These are phyloP conservation scores for Spermophilus dauricus DNA, from an alignment of 2,113 vertebrate species.

Conservation along the genomic window DNA sequence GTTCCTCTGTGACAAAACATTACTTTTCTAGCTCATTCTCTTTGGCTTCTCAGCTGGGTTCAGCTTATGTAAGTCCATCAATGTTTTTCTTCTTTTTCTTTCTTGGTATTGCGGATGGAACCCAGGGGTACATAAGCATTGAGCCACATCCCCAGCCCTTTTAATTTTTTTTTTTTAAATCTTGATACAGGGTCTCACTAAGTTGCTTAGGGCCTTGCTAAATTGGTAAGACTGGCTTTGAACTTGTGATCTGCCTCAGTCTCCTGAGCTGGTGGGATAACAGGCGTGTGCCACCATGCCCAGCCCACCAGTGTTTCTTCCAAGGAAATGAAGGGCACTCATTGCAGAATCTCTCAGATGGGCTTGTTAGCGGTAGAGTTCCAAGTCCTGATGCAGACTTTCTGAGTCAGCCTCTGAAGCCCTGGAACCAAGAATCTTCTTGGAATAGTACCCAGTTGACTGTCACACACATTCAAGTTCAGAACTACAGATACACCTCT, in stretches of 20 bases:
- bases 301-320: neutral
- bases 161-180: no score
- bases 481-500: neutral
- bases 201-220: no score
- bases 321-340: neutral
- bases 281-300: no score
- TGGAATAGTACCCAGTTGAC: neutral
- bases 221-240: no score
- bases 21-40: neutral
- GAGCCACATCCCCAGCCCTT: no score
- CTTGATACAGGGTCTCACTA: no score
- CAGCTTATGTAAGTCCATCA: neutral
- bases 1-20: neutral
- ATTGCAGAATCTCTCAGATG: neutral
- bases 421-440: neutral
- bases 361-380: neutral
- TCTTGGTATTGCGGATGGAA: no score
- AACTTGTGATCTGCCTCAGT: no score
- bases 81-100: neutral
- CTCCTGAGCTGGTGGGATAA: no score
- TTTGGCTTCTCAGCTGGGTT: neutral
- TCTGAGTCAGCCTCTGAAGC: neutral
- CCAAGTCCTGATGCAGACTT: neutral
- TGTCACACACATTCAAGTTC: neutral
- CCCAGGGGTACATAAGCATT: no score